Base-by-base conservation (phyloP, 1,140 invertebrate genomes). In the Drosophila lini region DNA sequence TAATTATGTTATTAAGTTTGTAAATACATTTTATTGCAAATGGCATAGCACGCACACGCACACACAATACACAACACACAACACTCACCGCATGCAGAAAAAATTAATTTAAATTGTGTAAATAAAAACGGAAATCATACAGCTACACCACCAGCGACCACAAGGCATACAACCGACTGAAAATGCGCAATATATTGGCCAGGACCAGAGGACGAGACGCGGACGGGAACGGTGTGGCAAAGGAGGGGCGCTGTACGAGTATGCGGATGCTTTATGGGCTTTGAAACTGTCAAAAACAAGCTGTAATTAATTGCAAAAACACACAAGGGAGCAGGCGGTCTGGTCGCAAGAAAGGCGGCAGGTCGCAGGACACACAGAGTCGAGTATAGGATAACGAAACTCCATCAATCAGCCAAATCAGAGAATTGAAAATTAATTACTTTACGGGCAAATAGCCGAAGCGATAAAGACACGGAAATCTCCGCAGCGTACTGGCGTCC, bases 1-100 rank as follows among this genome's bases (percentile, higher is more conserved):
- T 88, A 88, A 84, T 89, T 84, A 65, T 80, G 70, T 84, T 78
- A 89, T 78, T 88, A 88, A 78, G 80, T 86, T 86, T 86, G 83
- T 86, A 86, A 77, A 86, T 86, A 86, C 53, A 74, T 84, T 88
- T 65, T 80, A 88, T 68, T 80, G 74, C 84, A 78, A 88, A 80
- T 80, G 83, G 80, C 80, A 80, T 57, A 56, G 47, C 80, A 65
- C 61, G 59, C 70, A 79, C 59, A 74, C 73, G 28, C 48, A 50
- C 45, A 48, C 19, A 40, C 44, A 45, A 64, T 57, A 50, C 19
- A 60, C 42, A 61, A 47, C 47, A 28, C 25, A 48, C 5, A 38
- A 74, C 47, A 61, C 19, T 65, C 22, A 65, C n/a, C 44, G 50
- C 36, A 57, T 40, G 13, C 45, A 32, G 44, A 69, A 71, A 58